phyloP scores from a whole-genome alignment of 2,888 invertebrate genomes.

The Cataglyphis albicans region DNA sequence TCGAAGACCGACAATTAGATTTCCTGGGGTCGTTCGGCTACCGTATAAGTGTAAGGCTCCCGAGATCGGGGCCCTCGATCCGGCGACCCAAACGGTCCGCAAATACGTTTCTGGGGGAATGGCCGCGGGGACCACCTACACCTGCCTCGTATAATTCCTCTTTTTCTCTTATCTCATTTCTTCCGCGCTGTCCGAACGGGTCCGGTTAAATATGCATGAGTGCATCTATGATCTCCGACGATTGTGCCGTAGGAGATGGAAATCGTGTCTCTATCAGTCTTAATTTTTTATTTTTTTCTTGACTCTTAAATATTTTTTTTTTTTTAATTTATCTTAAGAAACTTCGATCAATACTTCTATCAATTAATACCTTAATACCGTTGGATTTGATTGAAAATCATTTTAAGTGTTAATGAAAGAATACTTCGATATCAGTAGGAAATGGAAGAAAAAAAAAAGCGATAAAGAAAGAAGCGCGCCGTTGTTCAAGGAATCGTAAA shows the following conservation, averaged over 20 bases:
- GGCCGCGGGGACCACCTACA: slow-evolving; percentile 83
- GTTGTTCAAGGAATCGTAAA: slow-evolving; percentile 73
- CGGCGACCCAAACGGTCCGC: slow-evolving; percentile 61
- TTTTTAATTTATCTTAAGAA: neutral
- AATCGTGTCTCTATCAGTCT: neutral
- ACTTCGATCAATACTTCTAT: slow-evolving; percentile 12
- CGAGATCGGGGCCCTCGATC: slow-evolving; percentile 62
- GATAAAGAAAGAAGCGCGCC: slow-evolving; percentile 32
- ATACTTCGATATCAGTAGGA: slow-evolving; percentile 30
- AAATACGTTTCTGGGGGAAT: slow-evolving; percentile 62
- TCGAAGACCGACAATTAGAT: slow-evolving; percentile 85
- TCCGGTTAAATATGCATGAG: slow-evolving; percentile 28
- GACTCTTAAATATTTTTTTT: neutral
- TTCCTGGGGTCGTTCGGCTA: slow-evolving; percentile 83
- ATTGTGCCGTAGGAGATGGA: neutral
- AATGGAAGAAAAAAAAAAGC: slow-evolving; percentile 33
- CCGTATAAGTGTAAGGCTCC: slow-evolving; percentile 83
- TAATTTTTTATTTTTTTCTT: neutral
- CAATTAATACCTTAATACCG: neutral
- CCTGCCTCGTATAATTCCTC: slow-evolving; percentile 82
- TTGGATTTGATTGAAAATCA: neutral
- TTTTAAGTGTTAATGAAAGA: slow-evolving; percentile 7
- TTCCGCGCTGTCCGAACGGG: slow-evolving; percentile 37
- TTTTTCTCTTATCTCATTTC: slow-evolving; percentile 67
- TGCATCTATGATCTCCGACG: slow-evolving; percentile 32